Conservation (phyloP, 2,888 invertebrate species). For the Melinaea menophilus region DNA sequence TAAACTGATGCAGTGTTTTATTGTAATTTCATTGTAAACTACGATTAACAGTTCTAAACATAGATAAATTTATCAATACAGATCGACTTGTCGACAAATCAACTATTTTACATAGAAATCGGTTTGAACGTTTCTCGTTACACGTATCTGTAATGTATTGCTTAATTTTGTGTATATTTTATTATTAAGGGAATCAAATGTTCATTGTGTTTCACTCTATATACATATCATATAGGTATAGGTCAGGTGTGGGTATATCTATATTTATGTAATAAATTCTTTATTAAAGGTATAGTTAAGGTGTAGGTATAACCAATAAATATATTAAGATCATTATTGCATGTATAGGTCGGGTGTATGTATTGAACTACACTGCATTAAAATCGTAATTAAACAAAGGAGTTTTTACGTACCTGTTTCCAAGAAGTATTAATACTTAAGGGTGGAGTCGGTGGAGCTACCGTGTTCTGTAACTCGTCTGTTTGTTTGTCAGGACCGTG, state of each 20-base stretch:
- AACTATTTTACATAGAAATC: conserved; percentile 34
- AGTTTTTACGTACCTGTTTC: conserved; percentile 20
- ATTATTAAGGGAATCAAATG: background rate
- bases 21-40: conserved; percentile 50
- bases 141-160: conserved; percentile 22
- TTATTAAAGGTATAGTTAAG: too few species aligned
- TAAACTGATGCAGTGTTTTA: conserved; percentile 60
- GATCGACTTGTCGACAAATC: conserved; percentile 18
- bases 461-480: conserved; percentile 56
- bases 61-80: conserved; percentile 71
- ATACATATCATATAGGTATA: too few species aligned
- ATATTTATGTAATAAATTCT: too few species aligned
- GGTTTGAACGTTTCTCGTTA: conserved; percentile 27
- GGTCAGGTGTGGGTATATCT: too few species aligned
- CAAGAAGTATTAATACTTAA: conserved; percentile 23
- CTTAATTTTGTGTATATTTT: conserved; percentile 14
- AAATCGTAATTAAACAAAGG: too few species aligned
- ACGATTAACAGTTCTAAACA: conserved; percentile 62
- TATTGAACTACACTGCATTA: too few species aligned
- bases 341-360: too few species aligned
- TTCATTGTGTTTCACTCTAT: background rate
- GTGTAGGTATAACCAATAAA: too few species aligned
- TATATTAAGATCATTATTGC: too few species aligned
- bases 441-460: conserved; percentile 40
- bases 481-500: conserved; percentile 59